phyloP scores from a whole-genome alignment of 2,113 vertebrate species.

The Odontophorus gujanensis region DNA sequence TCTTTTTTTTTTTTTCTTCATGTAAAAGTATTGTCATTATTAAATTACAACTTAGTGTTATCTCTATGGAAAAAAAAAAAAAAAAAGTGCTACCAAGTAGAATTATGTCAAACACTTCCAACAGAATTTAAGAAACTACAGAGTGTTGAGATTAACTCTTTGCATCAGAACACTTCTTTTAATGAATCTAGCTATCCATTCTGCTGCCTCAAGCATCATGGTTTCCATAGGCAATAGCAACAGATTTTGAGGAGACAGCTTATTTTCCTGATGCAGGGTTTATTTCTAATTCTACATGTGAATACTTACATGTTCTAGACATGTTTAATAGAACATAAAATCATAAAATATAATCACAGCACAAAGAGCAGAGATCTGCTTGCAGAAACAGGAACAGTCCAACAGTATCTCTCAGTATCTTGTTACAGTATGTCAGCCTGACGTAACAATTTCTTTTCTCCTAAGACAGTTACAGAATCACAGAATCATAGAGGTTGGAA shows the following conservation, averaged over 20 bases:
- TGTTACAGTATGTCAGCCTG: neutral
- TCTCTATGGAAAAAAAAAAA: conserved; percentile 10
- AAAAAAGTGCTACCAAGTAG: neutral
- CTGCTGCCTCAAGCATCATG: neutral
- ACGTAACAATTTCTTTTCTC: neutral
- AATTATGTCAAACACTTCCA: neutral
- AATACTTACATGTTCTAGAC: neutral
- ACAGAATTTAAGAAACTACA: neutral
- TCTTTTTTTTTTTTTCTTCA: neutral
- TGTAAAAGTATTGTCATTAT: neutral
- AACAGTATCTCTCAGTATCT: neutral
- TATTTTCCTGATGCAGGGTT: neutral
- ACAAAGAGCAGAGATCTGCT: neutral
- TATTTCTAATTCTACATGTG: neutral
- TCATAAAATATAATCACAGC: neutral
- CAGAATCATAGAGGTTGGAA: too few species aligned
- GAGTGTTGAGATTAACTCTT: neutral
- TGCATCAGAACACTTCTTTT: neutral
- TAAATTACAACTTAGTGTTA: neutral
- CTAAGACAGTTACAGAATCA: neutral
- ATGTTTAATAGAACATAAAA: neutral
- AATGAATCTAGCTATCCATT: neutral
- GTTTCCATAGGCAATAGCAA: neutral
- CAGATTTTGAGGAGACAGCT: neutral
- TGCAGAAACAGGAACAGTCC: neutral